These are phyloP conservation scores for Aulostomus chinensis DNA, from an alignment of 2,797 vertebrate genomes.

Conservation along the genomic window DNA sequence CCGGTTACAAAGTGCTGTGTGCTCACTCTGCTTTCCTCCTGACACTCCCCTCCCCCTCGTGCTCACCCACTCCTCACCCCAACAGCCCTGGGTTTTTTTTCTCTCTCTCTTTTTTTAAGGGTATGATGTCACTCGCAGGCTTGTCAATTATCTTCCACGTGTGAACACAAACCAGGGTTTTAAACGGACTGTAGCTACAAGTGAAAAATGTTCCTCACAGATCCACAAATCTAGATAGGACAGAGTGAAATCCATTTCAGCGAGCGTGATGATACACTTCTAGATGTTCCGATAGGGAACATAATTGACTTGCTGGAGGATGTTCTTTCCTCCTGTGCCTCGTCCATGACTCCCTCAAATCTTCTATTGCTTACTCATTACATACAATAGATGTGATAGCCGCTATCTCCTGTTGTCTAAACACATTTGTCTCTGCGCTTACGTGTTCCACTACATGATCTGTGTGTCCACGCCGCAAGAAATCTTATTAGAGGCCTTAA, in stretches of 20 bases:
- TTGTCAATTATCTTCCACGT: conserved; percentile 29
- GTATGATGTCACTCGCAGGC: conserved; percentile 48
- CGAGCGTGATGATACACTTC: conserved; percentile 31
- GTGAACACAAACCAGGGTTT: conserved; percentile 15
- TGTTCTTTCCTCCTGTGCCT: conserved; percentile 17
- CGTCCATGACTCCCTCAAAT: conserved; percentile 34
- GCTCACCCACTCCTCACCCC: conserved; percentile 25
- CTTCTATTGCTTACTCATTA: conserved; percentile 31
- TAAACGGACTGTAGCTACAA: background rate
- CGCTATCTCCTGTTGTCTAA: conserved; percentile 21
- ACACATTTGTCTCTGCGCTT: conserved; percentile 17
- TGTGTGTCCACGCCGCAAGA: conserved; percentile 30
- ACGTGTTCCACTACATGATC: conserved; percentile 19
- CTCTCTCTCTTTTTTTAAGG: conserved; percentile 33
- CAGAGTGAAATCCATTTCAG: conserved; percentile 19
- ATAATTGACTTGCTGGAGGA: conserved; percentile 33
- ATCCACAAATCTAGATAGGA: conserved; percentile 9
- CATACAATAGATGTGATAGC: conserved; percentile 21
- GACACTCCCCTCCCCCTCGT: conserved; percentile 23
- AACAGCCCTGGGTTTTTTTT: background rate
- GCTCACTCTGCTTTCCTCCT: conserved; percentile 23
- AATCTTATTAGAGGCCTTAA: conserved; percentile 42
- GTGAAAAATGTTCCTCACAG: background rate
- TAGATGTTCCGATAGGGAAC: conserved; percentile 37
- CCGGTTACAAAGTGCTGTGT: conserved; percentile 51